These are phyloP conservation scores for Eueides isabella DNA, from an alignment of 1,140 invertebrate genomes.

Conservation along the genomic window DNA sequence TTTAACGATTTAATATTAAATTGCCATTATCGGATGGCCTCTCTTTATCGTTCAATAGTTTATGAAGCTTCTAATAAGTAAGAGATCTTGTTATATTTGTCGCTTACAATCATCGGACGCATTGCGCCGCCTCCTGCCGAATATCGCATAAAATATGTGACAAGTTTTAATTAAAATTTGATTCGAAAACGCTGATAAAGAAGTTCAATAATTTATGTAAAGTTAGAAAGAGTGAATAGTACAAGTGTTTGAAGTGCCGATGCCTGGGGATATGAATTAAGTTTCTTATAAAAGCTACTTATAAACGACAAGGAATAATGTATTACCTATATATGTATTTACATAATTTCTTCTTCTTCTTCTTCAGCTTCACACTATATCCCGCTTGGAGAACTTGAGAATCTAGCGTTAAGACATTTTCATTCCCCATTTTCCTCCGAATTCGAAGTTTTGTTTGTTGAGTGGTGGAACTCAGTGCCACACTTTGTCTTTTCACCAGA, in stretches of 20 bases:
- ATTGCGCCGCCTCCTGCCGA: constrained; percentile 73
- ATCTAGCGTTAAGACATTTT: too few relatives aligned
- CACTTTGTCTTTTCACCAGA: too few relatives aligned
- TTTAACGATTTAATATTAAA: constrained; percentile 78
- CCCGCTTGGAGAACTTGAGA: too few relatives aligned
- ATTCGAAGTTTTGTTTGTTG: too few relatives aligned
- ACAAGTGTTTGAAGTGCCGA: constrained; percentile 44
- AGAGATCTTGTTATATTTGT: constrained; percentile 56
- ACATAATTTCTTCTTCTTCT: too few relatives aligned
- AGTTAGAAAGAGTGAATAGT: constrained; percentile 54
- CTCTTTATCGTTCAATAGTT: constrained; percentile 35
- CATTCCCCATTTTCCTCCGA: too few relatives aligned
- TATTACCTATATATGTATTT: too few relatives aligned
- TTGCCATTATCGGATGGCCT: constrained; percentile 58
- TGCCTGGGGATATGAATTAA: constrained; percentile 18
- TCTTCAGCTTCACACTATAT: too few relatives aligned
- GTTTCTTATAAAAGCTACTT: background rate
- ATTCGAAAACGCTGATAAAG: constrained; percentile 72
- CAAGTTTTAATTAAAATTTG: constrained; percentile 81
- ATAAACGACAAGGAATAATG: background rate
- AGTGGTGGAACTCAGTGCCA: too few relatives aligned
- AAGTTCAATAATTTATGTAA: constrained; percentile 70
- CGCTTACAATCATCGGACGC: constrained; percentile 48
- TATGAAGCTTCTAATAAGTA: constrained; percentile 37
- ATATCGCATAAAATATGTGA: constrained; percentile 78